phyloP scores from a whole-genome alignment of 37 sponge, comb jelly and placozoan species.

The Halichondria panicea region DNA sequence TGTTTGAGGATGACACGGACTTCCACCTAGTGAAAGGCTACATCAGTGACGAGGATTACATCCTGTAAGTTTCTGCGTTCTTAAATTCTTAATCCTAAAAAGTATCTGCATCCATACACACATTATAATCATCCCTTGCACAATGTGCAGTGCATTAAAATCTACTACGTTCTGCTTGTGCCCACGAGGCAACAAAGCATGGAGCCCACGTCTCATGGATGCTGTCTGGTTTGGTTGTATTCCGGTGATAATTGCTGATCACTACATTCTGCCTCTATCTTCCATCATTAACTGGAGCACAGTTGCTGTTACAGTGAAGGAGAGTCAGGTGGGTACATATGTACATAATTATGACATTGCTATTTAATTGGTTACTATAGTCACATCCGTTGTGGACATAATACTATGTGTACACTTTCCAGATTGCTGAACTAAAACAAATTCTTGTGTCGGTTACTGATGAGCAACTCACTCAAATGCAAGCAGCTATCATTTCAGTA shows the following conservation, averaged over 20 bases:
- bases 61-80: constrained; percentile 18
- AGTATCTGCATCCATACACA: neutral
- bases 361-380: no score
- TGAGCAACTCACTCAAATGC: constrained; percentile 16
- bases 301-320: constrained; percentile 45
- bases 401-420: neutral
- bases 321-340: constrained; percentile 51
- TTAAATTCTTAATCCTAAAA: neutral
- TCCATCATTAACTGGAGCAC: constrained; percentile 61
- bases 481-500: constrained; percentile 11
- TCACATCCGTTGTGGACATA: no score
- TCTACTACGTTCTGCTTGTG: constrained; percentile 70
- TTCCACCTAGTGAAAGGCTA: constrained; percentile 48
- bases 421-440: constrained; percentile 19
- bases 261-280: constrained; percentile 59
- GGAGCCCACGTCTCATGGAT: constrained; percentile 83
- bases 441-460: constrained; percentile 10
- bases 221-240: constrained; percentile 87
- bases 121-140: neutral
- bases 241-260: constrained; percentile 75
- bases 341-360: no score
- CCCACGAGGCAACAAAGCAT: constrained; percentile 70
- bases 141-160: constrained; percentile 24
- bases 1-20: constrained; percentile 20
- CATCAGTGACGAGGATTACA: constrained; percentile 50